Conservation (phyloP, 2,113 vertebrate species). For the Accipiter virgatus region DNA sequence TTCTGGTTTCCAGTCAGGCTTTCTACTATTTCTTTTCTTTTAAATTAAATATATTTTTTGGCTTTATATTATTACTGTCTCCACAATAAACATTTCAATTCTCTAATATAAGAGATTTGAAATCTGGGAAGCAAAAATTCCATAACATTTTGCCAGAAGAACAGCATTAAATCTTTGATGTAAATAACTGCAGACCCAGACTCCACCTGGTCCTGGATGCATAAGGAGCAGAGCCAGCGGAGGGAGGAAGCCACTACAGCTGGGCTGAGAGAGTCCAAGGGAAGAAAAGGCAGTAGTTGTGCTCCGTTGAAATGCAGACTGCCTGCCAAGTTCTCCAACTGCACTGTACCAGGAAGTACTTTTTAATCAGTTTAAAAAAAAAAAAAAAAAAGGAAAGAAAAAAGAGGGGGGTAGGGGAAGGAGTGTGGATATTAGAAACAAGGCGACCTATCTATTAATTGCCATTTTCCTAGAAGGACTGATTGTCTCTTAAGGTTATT, state of each 20-base stretch:
- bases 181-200: not conserved
- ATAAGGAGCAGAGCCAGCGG: not conserved
- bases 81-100: not conserved
- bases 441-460: not conserved
- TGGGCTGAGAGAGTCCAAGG: slow-evolving; percentile 26
- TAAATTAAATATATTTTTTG: not conserved
- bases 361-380: not conserved
- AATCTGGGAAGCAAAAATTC: not conserved
- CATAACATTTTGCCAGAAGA: not conserved
- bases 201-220: slow-evolving; percentile 25
- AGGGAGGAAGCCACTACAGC: slow-evolving; percentile 55
- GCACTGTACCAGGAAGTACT: slow-evolving; percentile 18
- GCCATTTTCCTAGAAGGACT: slow-evolving; percentile 5
- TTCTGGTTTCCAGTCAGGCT: not conserved
- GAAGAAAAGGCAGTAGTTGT: slow-evolving; percentile 48
- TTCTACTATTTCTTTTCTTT: not conserved
- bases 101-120: not conserved
- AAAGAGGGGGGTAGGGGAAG: rapidly evolving
- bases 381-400: not conserved
- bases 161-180: not conserved
- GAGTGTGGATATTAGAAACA: not conserved
- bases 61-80: not conserved
- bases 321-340: slow-evolving; percentile 45
- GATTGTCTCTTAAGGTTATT: not conserved
- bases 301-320: slow-evolving; percentile 15